A percentile compares a stretch with the other conserved stretches of the same genome.
Conservation (phyloP, 2,113 vertebrate genomes). For the Phyllopteryx taeniolatus region DNA sequence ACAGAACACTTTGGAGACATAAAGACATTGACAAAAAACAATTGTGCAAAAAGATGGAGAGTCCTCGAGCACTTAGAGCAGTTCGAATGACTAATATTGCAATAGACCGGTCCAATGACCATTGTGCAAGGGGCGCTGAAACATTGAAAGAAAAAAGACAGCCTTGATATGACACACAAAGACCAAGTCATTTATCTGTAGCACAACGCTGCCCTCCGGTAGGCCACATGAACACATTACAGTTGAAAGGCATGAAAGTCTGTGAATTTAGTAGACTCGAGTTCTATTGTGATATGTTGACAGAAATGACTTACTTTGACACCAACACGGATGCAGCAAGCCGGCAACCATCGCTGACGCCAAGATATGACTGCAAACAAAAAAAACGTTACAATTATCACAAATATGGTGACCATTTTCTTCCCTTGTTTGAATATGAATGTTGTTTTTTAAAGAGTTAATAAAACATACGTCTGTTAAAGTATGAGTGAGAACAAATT, state of each 20-base stretch:
- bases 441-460: not conserved
- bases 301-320: slow-evolving; percentile 84
- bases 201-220: slow-evolving; percentile 49
- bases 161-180: not conserved
- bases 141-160: slow-evolving; percentile 3
- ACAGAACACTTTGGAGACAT: too few relatives aligned
- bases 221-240: slow-evolving; percentile 7
- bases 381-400: slow-evolving; percentile 21
- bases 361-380: slow-evolving; percentile 81
- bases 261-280: not conserved
- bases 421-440: not conserved
- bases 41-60: too few relatives aligned
- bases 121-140: too few relatives aligned
- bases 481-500: not conserved
- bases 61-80: too few relatives aligned
- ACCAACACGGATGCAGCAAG: slow-evolving; percentile 89
- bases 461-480: not conserved
- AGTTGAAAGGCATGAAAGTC: not conserved
- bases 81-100: too few relatives aligned
- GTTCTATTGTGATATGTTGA: not conserved
- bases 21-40: too few relatives aligned
- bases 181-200: not conserved
- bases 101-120: too few relatives aligned
- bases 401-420: not conserved
- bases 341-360: slow-evolving; percentile 84